phyloP scores from a whole-genome alignment of 2,888 invertebrate genomes.

The Seira ritae region DNA sequence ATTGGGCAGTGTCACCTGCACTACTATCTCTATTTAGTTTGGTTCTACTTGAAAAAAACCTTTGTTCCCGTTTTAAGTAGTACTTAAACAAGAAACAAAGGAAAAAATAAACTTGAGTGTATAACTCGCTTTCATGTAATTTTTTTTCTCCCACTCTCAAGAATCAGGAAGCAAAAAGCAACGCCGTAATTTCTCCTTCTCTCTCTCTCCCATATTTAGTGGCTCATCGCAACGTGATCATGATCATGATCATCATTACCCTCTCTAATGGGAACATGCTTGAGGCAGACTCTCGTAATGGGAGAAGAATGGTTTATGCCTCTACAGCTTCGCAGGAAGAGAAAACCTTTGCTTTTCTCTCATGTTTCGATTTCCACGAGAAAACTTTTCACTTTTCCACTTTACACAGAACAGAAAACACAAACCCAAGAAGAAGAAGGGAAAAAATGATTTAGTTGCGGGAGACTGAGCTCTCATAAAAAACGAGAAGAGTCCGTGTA shows the following conservation, averaged over 20 bases:
- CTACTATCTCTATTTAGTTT: not conserved
- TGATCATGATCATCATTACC: slow-evolving; percentile 15
- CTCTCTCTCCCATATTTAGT: not conserved
- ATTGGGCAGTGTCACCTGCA: too few relatives aligned
- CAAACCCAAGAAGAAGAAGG: not conserved
- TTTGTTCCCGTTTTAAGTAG: too few relatives aligned
- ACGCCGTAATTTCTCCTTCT: not conserved
- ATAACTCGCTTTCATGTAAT: too few relatives aligned
- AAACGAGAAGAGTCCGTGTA: not conserved
- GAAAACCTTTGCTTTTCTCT: not conserved
- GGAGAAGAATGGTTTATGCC: slow-evolving; percentile 2
- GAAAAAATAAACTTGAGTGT: too few relatives aligned
- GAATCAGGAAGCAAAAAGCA: too few relatives aligned
- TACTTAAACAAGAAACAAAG: too few relatives aligned
- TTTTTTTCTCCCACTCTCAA: too few relatives aligned
- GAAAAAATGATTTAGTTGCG: slow-evolving; percentile 24
- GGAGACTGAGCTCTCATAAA: not conserved
- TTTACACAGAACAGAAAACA: too few relatives aligned
- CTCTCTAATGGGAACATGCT: too few relatives aligned
- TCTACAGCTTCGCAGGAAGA: not conserved
- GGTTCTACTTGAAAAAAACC: too few relatives aligned
- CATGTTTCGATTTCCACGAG: not conserved
- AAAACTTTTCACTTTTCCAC: not conserved
- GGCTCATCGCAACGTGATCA: not conserved
- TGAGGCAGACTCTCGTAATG: not conserved